These are phyloP conservation scores for Hydropsyche betteni DNA, from an alignment of 2,888 invertebrate species.

Conservation along the genomic window DNA sequence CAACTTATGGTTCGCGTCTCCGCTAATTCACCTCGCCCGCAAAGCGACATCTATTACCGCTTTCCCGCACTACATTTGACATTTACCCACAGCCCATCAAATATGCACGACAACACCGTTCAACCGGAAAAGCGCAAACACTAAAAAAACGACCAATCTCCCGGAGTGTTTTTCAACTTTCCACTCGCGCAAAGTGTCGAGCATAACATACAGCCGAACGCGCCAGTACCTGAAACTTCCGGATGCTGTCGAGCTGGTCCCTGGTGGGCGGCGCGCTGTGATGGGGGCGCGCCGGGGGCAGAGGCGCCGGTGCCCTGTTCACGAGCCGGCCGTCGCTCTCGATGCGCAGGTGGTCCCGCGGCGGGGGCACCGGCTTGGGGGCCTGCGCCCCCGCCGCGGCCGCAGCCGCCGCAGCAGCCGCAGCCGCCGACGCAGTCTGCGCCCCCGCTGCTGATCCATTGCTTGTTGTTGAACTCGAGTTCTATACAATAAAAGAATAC, in stretches of 20 bases:
- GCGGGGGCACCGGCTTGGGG: slow-evolving; percentile 67
- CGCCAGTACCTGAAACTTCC: slow-evolving; percentile 86
- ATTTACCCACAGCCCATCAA: no score
- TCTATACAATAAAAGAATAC: neutral
- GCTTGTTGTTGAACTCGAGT: slow-evolving; percentile 37
- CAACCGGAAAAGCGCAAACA: no score
- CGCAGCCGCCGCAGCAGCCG: slow-evolving; percentile 6
- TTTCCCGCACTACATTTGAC: no score
- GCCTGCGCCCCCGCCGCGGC: slow-evolving; percentile 67
- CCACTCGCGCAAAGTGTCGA: no score
- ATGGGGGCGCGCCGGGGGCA: slow-evolving; percentile 71
- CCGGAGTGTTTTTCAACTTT: no score
- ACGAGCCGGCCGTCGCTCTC: slow-evolving; percentile 70
- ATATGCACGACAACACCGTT: no score
- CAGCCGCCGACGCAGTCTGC: slow-evolving; percentile 6
- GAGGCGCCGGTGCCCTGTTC: slow-evolving; percentile 74
- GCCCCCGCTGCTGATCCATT: slow-evolving; percentile 38
- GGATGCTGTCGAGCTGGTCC: slow-evolving; percentile 91
- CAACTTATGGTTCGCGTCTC: no score
- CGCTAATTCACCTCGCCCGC: no score
- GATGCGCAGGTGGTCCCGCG: slow-evolving; percentile 66
- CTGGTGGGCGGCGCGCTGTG: slow-evolving; percentile 68
- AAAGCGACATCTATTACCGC: no score
- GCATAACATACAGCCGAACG: neutral
- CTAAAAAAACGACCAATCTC: no score